A percentile compares a stretch with the other conserved stretches of the same genome.
These are phyloP conservation scores for Subacronicta megacephala DNA, from an alignment of 2,888 invertebrate genomes.

Conservation along the genomic window DNA sequence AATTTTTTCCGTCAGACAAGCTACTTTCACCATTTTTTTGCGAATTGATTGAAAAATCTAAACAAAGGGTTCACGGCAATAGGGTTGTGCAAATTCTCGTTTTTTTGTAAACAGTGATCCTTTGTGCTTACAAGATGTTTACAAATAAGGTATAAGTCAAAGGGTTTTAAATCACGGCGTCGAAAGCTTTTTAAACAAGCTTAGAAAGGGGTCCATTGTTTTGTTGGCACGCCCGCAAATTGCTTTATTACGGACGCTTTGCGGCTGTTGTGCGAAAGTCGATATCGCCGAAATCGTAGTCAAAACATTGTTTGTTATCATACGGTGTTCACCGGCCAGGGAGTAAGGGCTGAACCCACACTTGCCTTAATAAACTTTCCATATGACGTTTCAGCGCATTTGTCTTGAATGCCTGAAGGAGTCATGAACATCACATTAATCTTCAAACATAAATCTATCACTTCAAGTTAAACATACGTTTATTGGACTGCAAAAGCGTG, in stretches of 20 bases:
- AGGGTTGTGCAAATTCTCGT: slow-evolving; percentile 84
- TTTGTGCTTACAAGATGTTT: slow-evolving; percentile 85
- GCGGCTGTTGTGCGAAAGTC: slow-evolving; percentile 79
- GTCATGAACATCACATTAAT: slow-evolving; percentile 51
- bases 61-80: slow-evolving; percentile 83
- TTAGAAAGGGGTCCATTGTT: slow-evolving; percentile 87
- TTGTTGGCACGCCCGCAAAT: slow-evolving; percentile 86
- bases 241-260: slow-evolving; percentile 85
- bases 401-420: slow-evolving; percentile 46
- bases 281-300: slow-evolving; percentile 86
- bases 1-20: slow-evolving; percentile 55
- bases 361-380: slow-evolving; percentile 53
- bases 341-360: slow-evolving; percentile 41
- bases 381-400: slow-evolving; percentile 40
- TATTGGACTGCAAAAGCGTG: slow-evolving; percentile 45
- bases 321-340: slow-evolving; percentile 53
- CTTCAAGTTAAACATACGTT: slow-evolving; percentile 49
- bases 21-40: slow-evolving; percentile 76
- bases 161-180: slow-evolving; percentile 89
- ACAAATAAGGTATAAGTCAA: slow-evolving; percentile 87
- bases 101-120: slow-evolving; percentile 79
- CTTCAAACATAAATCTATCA: slow-evolving; percentile 62
- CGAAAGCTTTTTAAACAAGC: slow-evolving; percentile 88
- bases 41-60: slow-evolving; percentile 66
- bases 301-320: slow-evolving; percentile 86